These are phyloP conservation scores for Ectropis grisescens DNA, from an alignment of 1,140 invertebrate genomes.

Conservation along the genomic window DNA sequence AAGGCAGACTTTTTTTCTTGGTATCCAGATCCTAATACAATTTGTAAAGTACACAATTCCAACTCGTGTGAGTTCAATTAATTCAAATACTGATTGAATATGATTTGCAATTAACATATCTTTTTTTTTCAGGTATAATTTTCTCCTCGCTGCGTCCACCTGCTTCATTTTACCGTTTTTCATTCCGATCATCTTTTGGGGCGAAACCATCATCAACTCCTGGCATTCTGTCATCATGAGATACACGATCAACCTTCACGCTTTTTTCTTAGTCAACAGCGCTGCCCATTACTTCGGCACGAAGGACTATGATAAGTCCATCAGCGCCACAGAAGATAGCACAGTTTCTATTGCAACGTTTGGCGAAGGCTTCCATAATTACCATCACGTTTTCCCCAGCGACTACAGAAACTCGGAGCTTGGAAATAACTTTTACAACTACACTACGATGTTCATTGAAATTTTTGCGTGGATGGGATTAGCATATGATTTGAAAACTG, in stretches of 20 bases:
- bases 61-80: too few relatives aligned
- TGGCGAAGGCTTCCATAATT: slow-evolving; percentile 10
- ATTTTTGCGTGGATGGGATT: slow-evolving; percentile 58
- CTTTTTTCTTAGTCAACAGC: slow-evolving; percentile 94
- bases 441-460: slow-evolving; percentile 76
- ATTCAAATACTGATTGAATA: too few relatives aligned
- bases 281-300: slow-evolving; percentile 89
- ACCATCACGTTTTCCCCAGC: slow-evolving; percentile 7
- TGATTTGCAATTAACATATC: too few relatives aligned
- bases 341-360: slow-evolving; percentile 73
- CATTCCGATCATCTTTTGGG: slow-evolving; percentile 85
- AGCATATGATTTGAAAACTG: slow-evolving; percentile 8
- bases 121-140: slow-evolving; percentile 8
- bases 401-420: slow-evolving; percentile 7
- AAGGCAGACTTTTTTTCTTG: too few relatives aligned
- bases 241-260: slow-evolving; percentile 78
- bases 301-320: slow-evolving; percentile 88
- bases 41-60: too few relatives aligned
- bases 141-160: slow-evolving; percentile 7
- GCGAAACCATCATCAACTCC: slow-evolving; percentile 73
- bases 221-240: slow-evolving; percentile 76
- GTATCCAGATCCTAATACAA: too few relatives aligned
- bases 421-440: slow-evolving; percentile 43
- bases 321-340: slow-evolving; percentile 78
- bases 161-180: slow-evolving; percentile 74